These are phyloP conservation scores for Aphelenchoides fujianensis DNA, from an alignment of 1,140 invertebrate genomes.

Conservation along the genomic window DNA sequence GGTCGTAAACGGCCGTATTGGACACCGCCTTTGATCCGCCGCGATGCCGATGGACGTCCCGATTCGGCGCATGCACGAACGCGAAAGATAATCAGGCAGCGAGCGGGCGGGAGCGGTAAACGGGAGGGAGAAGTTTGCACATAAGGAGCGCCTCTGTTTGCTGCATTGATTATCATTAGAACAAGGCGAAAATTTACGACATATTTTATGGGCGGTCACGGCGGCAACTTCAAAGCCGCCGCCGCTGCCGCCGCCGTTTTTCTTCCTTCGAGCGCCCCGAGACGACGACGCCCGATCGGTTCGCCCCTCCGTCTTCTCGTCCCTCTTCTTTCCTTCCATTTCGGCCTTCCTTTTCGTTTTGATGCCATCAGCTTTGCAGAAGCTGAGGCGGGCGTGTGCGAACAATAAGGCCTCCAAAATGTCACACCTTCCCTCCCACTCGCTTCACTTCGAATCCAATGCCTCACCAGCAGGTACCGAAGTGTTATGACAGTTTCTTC, in stretches of 20 bases:
- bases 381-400: too few relatives aligned
- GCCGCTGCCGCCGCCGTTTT: conserved; percentile 3
- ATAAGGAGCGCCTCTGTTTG: too few relatives aligned
- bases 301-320: not conserved
- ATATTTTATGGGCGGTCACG: conserved; percentile 26
- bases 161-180: conserved; percentile 18
- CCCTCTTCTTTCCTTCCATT: not conserved
- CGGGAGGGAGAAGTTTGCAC: too few relatives aligned
- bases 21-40: not conserved
- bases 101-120: too few relatives aligned
- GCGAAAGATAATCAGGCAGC: not conserved
- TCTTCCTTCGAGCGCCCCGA: conserved; percentile 16
- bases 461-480: too few relatives aligned
- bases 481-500: too few relatives aligned
- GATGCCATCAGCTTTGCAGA: too few relatives aligned
- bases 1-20: conserved; percentile 4
- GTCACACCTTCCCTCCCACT: too few relatives aligned
- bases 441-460: too few relatives aligned
- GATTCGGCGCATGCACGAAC: not conserved
- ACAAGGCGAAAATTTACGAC: conserved; percentile 35
- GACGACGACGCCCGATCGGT: not conserved
- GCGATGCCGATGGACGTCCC: not conserved
- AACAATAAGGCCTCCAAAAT: too few relatives aligned
- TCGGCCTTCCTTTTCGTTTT: too few relatives aligned
- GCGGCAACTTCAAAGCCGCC: conserved; percentile 27